Percentiles rank a stretch among this genome's conserved stretches.
Conservation (phyloP, 2,113 vertebrate species). For the Thamnophis sirtalis region DNA sequence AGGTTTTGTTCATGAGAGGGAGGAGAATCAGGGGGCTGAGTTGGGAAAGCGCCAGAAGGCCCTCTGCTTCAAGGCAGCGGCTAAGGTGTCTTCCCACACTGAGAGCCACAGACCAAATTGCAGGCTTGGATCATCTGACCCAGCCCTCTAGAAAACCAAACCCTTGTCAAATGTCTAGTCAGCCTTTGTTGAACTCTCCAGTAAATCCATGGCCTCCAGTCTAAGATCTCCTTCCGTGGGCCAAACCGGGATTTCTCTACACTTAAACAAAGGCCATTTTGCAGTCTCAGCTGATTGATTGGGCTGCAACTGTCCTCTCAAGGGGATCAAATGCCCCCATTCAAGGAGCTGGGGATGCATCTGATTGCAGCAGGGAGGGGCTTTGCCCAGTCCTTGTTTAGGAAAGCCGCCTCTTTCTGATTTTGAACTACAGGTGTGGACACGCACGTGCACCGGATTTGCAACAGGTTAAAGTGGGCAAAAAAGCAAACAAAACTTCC, state of each 20-base stretch:
- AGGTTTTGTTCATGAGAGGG: not conserved
- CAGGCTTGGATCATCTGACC: not conserved
- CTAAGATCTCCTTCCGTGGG: not conserved
- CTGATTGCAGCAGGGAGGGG: no score
- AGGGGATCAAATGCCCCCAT: not conserved
- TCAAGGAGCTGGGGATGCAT: not conserved
- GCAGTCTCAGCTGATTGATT: not conserved
- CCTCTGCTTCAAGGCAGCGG: not conserved
- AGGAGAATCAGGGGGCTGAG: not conserved
- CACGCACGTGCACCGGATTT: slow-evolving; percentile 93
- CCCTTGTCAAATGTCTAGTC: not conserved
- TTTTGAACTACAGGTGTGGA: slow-evolving; percentile 81
- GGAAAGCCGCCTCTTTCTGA: not conserved
- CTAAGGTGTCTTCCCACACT: not conserved
- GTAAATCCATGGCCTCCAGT: not conserved
- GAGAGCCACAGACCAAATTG: not conserved
- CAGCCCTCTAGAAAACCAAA: not conserved
- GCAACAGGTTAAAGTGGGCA: slow-evolving; percentile 87
- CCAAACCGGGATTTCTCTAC: not conserved
- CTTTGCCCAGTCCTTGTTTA: no score
- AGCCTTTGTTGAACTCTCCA: not conserved
- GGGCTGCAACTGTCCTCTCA: no score
- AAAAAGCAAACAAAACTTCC: slow-evolving; percentile 77
- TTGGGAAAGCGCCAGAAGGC: not conserved
- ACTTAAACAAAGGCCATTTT: not conserved